Evolutionary conservation across 2,888 invertebrate species (phyloP).

Genomic region (Agonopterix subpropinquella): DNA sequence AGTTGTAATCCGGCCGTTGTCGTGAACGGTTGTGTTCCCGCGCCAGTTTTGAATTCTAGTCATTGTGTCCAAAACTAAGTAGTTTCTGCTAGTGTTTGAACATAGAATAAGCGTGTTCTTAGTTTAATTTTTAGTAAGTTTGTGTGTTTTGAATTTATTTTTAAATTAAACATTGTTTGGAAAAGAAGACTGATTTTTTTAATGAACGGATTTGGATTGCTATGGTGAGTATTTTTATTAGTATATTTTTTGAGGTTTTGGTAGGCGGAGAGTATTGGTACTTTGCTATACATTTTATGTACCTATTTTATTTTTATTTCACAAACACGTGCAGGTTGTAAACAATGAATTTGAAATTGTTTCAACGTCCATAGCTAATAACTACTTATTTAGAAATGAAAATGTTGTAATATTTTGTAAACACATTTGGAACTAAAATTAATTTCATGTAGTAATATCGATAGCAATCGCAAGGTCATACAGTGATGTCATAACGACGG

Average conservation of each 20-base stretch:
- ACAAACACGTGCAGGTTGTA: too few relatives aligned
- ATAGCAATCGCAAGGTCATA: constrained; percentile 6
- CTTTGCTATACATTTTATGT: neutral
- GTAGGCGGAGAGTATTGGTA: too few relatives aligned
- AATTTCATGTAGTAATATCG: neutral
- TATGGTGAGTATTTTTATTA: constrained; percentile 53
- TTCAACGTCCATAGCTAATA: too few relatives aligned
- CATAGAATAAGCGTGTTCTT: constrained; percentile 17
- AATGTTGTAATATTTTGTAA: neutral
- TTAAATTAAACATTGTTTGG: constrained; percentile 7
- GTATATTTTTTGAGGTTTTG: neutral
- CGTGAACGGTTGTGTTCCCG: constrained; percentile 57
- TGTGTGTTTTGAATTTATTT: constrained; percentile 16
- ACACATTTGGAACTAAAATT: too few relatives aligned
- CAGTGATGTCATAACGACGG: constrained; percentile 6
- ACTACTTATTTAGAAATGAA: neutral
- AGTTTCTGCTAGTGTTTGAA: constrained; percentile 26
- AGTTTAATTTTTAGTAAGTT: constrained; percentile 32
- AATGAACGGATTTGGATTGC: constrained; percentile 72
- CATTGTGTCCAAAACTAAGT: constrained; percentile 67
- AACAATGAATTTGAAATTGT: too few relatives aligned
- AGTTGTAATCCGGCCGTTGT: constrained; percentile 68
- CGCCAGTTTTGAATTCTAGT: constrained; percentile 63
- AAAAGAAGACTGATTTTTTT: constrained; percentile 25
- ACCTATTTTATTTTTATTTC: neutral